Evolutionary conservation across 2,797 vertebrate genomes (phyloP), one percentile per base, ranked within the genome.

Genomic region (Rallus crepitans): DNA sequence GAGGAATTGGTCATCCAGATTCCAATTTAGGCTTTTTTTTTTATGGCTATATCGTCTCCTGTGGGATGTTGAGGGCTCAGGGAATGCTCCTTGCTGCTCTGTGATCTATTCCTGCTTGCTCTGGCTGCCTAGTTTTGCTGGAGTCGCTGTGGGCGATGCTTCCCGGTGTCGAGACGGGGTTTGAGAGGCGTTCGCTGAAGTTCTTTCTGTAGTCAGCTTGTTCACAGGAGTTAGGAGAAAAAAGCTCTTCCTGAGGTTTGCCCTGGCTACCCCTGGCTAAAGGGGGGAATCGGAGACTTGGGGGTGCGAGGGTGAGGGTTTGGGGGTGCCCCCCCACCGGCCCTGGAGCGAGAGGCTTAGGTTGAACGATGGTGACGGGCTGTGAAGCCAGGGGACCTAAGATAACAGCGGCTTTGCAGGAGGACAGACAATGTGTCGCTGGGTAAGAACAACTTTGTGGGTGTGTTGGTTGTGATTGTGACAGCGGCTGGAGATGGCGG

Each of bases 391-490:
- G 37, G 72, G 72, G 27, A 33, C 42, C 64, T 37, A 40, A 76
- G 65, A 3, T 1, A 48, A 68, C 76, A 75, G 88, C 31, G 53
- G 57, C 75, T 78, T 61, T 90, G 4, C 6, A 20, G 59, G 47
- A 33, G 63, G 59, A 82, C 9, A 17, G 1, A 82, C 9, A 17
- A 1, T 8, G 37, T 0, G 0, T 28, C 0, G 1, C 66, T 0
- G 39, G 24, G 28, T 52, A 86, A 48, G 85, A 86, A 30, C 61
- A 81, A 2, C 77, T 78, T 81, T 71, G 82, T 65, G 12, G 57
- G 3, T 1, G 7, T 25, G 9, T 56, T 75, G 89, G 77, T 37
- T 7, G 0, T 47, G 59, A 87, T 6, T 37, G 70, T 80, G 92
- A 63, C 61, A 72, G 33, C 27, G 70, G 70, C 73, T 2, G 7